Evolutionary conservation across 2,113 vertebrate genomes (phyloP).

Genomic region (Sisor rabdophorus): DNA sequence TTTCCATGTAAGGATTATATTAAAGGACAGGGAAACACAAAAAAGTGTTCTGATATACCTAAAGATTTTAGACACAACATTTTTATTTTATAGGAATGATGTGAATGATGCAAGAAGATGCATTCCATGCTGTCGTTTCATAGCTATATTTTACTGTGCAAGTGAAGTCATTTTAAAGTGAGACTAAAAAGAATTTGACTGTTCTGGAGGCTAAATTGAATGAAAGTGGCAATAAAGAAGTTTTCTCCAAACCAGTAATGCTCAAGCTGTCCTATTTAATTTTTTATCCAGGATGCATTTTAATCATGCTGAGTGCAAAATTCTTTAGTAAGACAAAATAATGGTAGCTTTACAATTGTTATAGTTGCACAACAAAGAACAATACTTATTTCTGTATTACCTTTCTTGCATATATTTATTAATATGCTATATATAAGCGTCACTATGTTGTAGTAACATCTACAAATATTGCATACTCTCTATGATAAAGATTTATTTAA

Average conservation of each 20-base stretch:
- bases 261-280: conserved; percentile 1
- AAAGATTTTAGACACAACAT: not conserved
- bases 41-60: not conserved
- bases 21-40: not conserved
- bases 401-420: not conserved
- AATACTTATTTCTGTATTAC: not conserved
- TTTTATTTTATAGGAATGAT: not conserved
- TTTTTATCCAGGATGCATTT: not conserved
- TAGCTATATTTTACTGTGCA: not conserved
- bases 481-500: not conserved
- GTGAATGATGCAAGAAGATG: not conserved
- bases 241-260: not conserved
- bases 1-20: conserved; percentile 27
- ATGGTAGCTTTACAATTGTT: too few species aligned
- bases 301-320: not conserved
- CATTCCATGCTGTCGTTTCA: not conserved
- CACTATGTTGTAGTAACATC: not conserved
- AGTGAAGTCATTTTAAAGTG: not conserved
- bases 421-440: not conserved
- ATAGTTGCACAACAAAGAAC: not conserved
- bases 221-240: conserved; percentile 1
- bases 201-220: conserved; percentile 5
- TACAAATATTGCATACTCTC: not conserved
- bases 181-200: not conserved
- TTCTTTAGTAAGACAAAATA: not conserved